A percentile compares a stretch with the other conserved stretches of the same genome.
These are phyloP conservation scores for Chloromyia formosa DNA, from an alignment of 2,888 invertebrate species.

Conservation along the genomic window DNA sequence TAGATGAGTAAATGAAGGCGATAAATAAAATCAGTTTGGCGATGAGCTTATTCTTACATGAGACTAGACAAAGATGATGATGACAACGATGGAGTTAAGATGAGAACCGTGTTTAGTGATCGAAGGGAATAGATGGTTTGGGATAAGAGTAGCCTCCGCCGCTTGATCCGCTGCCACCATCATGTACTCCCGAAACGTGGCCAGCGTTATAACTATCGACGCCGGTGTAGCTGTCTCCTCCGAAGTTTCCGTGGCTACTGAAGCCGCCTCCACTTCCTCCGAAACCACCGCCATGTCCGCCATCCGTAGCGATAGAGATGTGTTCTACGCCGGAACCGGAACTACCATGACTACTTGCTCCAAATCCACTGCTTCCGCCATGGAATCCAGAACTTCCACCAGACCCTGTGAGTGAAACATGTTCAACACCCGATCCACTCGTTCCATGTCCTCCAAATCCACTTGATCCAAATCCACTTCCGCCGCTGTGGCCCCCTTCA, in stretches of 20 bases:
- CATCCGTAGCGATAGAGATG: conserved; percentile 2
- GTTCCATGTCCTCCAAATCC: conserved; percentile 20
- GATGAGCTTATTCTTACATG: conserved; percentile 47
- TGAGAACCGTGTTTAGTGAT: conserved; percentile 42
- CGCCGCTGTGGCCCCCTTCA: conserved; percentile 48
- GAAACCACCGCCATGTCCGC: conserved; percentile 6
- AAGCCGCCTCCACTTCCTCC: conserved; percentile 38
- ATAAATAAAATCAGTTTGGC: conserved; percentile 47
- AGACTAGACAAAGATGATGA: conserved; percentile 54
- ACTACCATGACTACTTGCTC: conserved; percentile 1
- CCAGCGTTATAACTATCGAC: conserved; percentile 58
- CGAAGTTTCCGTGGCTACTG: conserved; percentile 22
- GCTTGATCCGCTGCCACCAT: conserved; percentile 28
- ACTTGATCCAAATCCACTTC: conserved; percentile 21
- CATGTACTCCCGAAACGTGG: conserved; percentile 55
- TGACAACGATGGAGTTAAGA: background rate
- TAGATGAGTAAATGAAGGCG: conserved; percentile 32
- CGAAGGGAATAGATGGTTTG: conserved; percentile 51
- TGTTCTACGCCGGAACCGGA: conserved; percentile 22
- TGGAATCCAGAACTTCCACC: conserved; percentile 9
- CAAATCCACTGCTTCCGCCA: conserved; percentile 1
- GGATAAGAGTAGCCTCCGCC: conserved; percentile 55
- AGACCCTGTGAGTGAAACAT: conserved; percentile 22
- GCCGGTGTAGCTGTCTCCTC: conserved; percentile 55
- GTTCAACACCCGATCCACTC: conserved; percentile 12